Base-by-base conservation (phyloP, 2,888 invertebrate genomes). In the Phalera bucephala region DNA sequence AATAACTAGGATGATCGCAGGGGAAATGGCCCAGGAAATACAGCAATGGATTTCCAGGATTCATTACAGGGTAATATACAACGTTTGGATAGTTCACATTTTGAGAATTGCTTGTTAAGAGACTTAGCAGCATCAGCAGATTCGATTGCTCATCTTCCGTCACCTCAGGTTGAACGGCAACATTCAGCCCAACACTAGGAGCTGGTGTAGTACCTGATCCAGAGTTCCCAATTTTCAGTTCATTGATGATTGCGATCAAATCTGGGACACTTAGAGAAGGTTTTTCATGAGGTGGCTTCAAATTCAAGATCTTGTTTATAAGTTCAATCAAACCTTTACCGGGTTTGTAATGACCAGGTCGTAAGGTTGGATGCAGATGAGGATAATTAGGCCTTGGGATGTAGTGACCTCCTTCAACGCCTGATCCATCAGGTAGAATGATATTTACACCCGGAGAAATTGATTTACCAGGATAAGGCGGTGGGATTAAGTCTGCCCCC, bases 11-110 rank as follows among this genome's bases (percentile, higher is more conserved):
- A 17, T 46, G 42, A 10, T 51, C 51, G 11, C 52, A 51, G 20
- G 51, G 51, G 34, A 47, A 52, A 10, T 52, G 52, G 0, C 52
- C 51, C 11, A 51, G 21, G 38, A 51, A 47, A 15, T 51, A 47
- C 0, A 51, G 14, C 12, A 51, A 19, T 6, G 50, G 51, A n/a
- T 51, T 52, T 6, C 27, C 34, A 2, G 30, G 3, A 27, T 14
- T 6, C 17, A 13, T 2, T 23, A 15, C 10, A 10, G 36, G 9
- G 7, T 51, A 51, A 14, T 45, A 47, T 1, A 28, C 36, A 34
- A 31, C 28, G 1, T 9, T 23, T 7, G 35, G 26, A 12, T 43
- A 38, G 1, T 34, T 27, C 21, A 21, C 9, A n/a, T 12, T 27
- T 12, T 23, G 47, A 1, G 31, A n/a, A 14, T 43, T 47, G n/a